Evolutionary conservation across 2,888 invertebrate species (phyloP), one percentile per base, ranked within the genome.

Genomic region (Diplazon laetatorius): DNA sequence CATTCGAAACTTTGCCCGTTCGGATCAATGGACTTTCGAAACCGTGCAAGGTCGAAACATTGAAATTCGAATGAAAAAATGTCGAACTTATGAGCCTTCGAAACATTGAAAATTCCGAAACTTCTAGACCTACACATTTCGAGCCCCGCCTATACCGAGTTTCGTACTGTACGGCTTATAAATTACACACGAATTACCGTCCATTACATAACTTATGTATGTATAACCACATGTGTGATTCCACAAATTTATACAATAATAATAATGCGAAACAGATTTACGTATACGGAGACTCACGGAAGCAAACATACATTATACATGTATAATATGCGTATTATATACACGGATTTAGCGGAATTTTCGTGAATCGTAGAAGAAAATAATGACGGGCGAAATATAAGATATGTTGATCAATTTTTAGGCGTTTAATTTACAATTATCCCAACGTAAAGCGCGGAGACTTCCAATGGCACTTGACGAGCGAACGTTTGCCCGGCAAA

Each of bases 341-440:
- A 78, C 76, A 80, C 50, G 66, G 20, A 76, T 48, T 74, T 48
- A 57, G 59, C 57, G 46, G 14, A 71, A n/a, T 9, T 37, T 60
- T 69, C n/a, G n/a, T n/a, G n/a, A n/a, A n/a, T n/a, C n/a, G n/a
- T n/a, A n/a, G n/a, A n/a, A n/a, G n/a, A n/a, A n/a, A n/a, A n/a
- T n/a, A n/a, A 25, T 63, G 20, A 73, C 42, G 52, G 73, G 73
- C 70, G 52, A 69, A 75, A 63, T 63, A 55, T 68, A 25, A 74
- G 80, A 82, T 80, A 82, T 82, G 80, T 82, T 68, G 4, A 65
- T 82, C 48, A 12, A 72, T 76, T 37, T 69, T 20, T 79, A 74
- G 65, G 63, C 59, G 44, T 39, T 39, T 25, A 55, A 59, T 62
- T 59, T 60, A 60, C 59, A 65, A 59, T 66, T 16, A 50, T 25